A percentile compares a stretch with the other conserved stretches of the same genome.
These are phyloP conservation scores for Gymnoscelis rufifasciata DNA, from an alignment of 2,888 invertebrate genomes.

Conservation along the genomic window DNA sequence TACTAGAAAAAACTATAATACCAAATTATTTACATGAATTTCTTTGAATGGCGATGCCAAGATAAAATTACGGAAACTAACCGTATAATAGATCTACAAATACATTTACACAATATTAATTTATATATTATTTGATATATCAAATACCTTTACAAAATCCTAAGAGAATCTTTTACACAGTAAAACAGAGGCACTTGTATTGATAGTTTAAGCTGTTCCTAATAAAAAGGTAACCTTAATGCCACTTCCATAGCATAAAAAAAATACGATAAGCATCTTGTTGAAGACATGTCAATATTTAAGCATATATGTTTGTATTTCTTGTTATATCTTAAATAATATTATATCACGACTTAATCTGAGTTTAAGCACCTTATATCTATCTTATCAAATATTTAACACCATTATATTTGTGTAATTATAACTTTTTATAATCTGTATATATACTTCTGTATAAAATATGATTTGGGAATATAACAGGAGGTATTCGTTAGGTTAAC, in stretches of 20 bases:
- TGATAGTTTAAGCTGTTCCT: conserved; percentile 19
- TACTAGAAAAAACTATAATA: conserved; percentile 9
- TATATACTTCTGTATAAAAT: conserved; percentile 61
- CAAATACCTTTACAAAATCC: conserved; percentile 6
- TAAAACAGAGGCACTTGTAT: conserved; percentile 19
- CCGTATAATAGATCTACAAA: not conserved
- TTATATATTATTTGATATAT: conserved; percentile 1
- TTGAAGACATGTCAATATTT: conserved; percentile 6
- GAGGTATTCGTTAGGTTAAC: conserved; percentile 57
- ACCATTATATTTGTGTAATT: conserved; percentile 49
- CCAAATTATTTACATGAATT: conserved; percentile 9
- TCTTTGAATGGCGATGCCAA: no score
- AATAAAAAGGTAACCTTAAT: conserved; percentile 10
- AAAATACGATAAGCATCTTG: not conserved
- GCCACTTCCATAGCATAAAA: not conserved
- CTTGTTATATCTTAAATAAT: conserved; percentile 40
- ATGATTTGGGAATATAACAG: conserved; percentile 67
- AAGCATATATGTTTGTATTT: conserved; percentile 22
- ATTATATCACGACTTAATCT: conserved; percentile 67
- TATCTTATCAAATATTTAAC: conserved; percentile 52
- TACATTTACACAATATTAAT: conserved; percentile 1
- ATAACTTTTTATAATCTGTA: conserved; percentile 55
- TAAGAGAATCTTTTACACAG: conserved; percentile 9
- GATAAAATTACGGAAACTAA: no score
- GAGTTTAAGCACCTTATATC: conserved; percentile 72